Evolutionary conservation across 2,797 vertebrate species (phyloP).

Genomic region (Hafferia zeledoni): DNA sequence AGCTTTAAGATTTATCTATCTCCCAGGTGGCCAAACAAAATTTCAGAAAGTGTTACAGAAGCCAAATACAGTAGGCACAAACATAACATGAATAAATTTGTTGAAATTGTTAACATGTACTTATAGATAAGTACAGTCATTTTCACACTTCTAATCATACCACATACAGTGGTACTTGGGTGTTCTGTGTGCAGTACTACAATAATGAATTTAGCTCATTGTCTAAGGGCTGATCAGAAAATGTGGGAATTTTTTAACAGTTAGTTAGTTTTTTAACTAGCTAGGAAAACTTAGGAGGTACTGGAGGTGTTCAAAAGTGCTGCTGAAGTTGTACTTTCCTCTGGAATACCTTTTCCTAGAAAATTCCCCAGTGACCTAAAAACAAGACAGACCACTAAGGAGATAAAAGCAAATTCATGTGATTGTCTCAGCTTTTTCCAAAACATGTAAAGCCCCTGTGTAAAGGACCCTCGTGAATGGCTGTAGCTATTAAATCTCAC

Average conservation of each 20-base stretch:
- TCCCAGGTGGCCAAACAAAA: neutral
- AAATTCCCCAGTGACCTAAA: neutral
- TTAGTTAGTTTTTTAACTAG: neutral
- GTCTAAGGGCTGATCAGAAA: neutral
- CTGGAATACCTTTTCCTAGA: neutral
- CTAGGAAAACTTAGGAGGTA: neutral
- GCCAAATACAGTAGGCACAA: neutral
- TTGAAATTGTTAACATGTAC: neutral
- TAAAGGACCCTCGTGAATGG: neutral
- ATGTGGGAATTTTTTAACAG: neutral
- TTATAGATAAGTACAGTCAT: neutral
- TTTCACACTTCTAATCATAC: neutral
- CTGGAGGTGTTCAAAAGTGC: neutral
- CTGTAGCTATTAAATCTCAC: constrained; percentile 23
- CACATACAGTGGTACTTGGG: rapidly evolving
- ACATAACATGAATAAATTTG: neutral
- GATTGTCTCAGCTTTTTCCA: neutral
- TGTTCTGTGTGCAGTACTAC: neutral
- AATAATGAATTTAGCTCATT: neutral
- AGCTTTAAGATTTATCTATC: neutral
- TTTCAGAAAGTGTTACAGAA: neutral
- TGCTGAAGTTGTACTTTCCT: neutral
- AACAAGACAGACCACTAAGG: neutral
- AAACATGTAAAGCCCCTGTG: neutral
- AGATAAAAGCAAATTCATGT: neutral